Base-by-base conservation (phyloP, 1,140 invertebrate genomes). In the Ephestia elutella region DNA sequence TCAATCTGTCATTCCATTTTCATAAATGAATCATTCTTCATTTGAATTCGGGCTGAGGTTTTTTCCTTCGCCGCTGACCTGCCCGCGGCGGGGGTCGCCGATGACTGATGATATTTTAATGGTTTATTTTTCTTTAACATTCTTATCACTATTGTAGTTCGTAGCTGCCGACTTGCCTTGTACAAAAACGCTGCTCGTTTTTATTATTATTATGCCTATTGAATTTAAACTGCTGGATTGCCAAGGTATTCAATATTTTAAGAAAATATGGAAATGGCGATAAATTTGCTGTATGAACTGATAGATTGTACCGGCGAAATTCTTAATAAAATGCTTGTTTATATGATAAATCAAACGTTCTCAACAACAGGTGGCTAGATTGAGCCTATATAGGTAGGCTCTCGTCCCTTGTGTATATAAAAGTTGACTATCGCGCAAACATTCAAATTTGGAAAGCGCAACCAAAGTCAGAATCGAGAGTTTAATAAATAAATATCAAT, bases 1-100 rank as follows among this genome's bases (percentile, higher is more conserved):
- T 82, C 85, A 85, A 81, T 84, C 82, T 85, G 83, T 86, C 82
- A 81, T 87, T 87, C 81, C 80, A 82, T 85, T 86, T 87, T 85
- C 78, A 83, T 85, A 86, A 84, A 86, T 80, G 82, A 86, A 82
- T 85, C 78, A 83, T 87, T 86, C 81, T 83, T 80, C 80, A 82
- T 86, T 86, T 80, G 80, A 79, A 86, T 85, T 78, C 76, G 79
- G 73, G 68, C 70, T 63, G 75, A 78, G 70, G 68, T 78, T 87
- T 83, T 85, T 85, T 85, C 73, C 66, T 79, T 75, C 65, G 66
- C 70, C n/a, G 75, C 75, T 87, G 81, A 82, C 80, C 78, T 87
- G 79, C 79, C 80, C 81, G 82, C 85, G 79, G 75, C 78, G 82
- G 80, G 74, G 50, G 75, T 71, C 75, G 76, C 63, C 61, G 69